phyloP scores from a whole-genome alignment of 2,888 invertebrate genomes.

The Drosophila tanythrix region DNA sequence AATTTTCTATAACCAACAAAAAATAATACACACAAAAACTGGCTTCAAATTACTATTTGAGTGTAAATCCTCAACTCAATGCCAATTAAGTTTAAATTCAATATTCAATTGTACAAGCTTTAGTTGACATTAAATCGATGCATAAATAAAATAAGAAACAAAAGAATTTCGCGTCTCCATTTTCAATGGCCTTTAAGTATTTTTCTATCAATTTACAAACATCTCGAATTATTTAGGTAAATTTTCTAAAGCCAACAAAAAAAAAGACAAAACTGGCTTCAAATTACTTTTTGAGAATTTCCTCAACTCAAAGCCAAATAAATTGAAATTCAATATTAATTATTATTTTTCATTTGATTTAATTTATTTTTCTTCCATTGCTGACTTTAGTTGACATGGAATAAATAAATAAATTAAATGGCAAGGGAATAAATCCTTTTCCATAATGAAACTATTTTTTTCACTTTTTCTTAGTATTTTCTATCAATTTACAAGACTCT shows the following conservation, averaged over 20 bases:
- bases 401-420: neutral
- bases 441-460: neutral
- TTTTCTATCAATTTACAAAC: neutral
- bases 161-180: too few species aligned
- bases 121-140: too few species aligned
- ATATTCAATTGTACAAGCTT: neutral
- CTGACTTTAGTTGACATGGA: too few species aligned
- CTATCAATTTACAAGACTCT: neutral
- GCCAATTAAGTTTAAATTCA: neutral
- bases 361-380: neutral
- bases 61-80: neutral
- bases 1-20: neutral
- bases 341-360: neutral
- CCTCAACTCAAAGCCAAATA: neutral
- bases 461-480: neutral
- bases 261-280: accelerated
- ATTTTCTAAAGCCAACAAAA: neutral
- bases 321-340: neutral
- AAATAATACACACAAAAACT: neutral
- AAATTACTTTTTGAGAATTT: neutral
- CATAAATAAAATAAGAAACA: too few species aligned
- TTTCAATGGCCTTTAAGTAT: too few species aligned
- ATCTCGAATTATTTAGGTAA: neutral
- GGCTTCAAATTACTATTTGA: neutral
- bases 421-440: neutral